Percentiles rank a stretch among this genome's conserved stretches.
phyloP scores from a whole-genome alignment of 2,888 invertebrate species.

The Itoplectis maculator region DNA sequence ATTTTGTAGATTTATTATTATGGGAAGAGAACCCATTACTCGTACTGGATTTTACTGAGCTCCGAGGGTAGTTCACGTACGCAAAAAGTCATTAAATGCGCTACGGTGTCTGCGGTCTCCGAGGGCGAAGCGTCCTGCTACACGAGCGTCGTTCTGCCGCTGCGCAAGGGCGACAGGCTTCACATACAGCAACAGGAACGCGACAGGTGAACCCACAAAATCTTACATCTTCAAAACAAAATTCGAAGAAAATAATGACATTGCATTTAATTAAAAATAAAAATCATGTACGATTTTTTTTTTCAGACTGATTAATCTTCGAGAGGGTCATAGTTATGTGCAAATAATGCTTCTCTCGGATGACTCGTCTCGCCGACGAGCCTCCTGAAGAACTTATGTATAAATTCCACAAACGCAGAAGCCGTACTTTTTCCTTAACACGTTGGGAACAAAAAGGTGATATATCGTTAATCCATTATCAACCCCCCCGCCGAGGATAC shows the following conservation, averaged over 20 bases:
- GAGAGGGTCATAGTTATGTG: constrained; percentile 81
- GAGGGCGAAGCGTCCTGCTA: constrained; percentile 80
- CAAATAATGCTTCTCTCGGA: constrained; percentile 78
- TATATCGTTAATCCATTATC: constrained; percentile 8
- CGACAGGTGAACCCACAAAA: constrained; percentile 73
- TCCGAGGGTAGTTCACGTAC: constrained; percentile 77
- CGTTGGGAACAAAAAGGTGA: constrained; percentile 23
- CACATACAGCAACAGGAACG: constrained; percentile 80
- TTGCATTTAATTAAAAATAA: no score
- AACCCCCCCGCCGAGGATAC: constrained; percentile 33
- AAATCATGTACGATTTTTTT: no score
- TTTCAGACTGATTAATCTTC: constrained; percentile 79
- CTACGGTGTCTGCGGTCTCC: constrained; percentile 76
- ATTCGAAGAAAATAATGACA: no score
- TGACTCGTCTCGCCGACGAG: constrained; percentile 70
- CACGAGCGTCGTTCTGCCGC: constrained; percentile 77
- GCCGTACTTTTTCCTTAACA: constrained; percentile 54
- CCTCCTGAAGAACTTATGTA: constrained; percentile 47
- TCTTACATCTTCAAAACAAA: no score
- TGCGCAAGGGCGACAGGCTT: constrained; percentile 78
- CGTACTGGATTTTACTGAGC: constrained; percentile 79
- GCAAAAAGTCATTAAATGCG: constrained; percentile 78
- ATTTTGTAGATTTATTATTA: constrained; percentile 78
- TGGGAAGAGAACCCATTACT: constrained; percentile 77
- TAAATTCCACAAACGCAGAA: no score